A percentile compares a stretch with the other conserved stretches of the same genome.
Evolutionary conservation across 2,888 invertebrate genomes (phyloP).

Genomic region (Dryadula phaetusa): DNA sequence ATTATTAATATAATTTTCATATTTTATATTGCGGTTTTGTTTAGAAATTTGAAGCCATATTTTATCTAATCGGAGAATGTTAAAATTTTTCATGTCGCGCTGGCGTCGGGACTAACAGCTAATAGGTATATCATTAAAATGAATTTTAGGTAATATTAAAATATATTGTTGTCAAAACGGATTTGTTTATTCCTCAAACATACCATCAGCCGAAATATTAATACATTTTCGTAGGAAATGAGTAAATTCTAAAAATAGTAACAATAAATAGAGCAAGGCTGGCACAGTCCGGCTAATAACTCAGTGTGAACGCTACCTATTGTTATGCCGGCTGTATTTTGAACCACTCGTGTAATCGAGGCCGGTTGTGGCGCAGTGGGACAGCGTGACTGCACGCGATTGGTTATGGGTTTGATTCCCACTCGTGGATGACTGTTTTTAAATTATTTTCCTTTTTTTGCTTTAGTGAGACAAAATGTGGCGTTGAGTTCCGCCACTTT

Average conservation of each 20-base stretch:
- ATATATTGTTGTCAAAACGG: neutral
- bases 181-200: neutral
- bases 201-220: neutral
- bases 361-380: no score
- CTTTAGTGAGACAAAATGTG: no score
- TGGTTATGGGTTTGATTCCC: no score
- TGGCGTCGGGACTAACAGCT: no score
- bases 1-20: neutral
- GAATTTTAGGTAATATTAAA: neutral
- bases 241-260: conserved; percentile 13
- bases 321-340: conserved; percentile 1
- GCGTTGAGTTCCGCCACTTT: no score
- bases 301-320: conserved; percentile 1
- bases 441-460: no score
- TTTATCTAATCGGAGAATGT: neutral
- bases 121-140: no score
- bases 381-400: no score
- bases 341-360: neutral
- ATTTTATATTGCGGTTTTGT: neutral
- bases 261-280: conserved; percentile 22
- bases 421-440: no score
- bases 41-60: neutral
- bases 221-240: conserved; percentile 3
- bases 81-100: neutral
- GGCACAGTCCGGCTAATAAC: neutral